Percentiles rank a stretch among this genome's conserved stretches.
These are phyloP conservation scores for Prionace glauca DNA, from an alignment of 2,797 vertebrate species.

Conservation along the genomic window DNA sequence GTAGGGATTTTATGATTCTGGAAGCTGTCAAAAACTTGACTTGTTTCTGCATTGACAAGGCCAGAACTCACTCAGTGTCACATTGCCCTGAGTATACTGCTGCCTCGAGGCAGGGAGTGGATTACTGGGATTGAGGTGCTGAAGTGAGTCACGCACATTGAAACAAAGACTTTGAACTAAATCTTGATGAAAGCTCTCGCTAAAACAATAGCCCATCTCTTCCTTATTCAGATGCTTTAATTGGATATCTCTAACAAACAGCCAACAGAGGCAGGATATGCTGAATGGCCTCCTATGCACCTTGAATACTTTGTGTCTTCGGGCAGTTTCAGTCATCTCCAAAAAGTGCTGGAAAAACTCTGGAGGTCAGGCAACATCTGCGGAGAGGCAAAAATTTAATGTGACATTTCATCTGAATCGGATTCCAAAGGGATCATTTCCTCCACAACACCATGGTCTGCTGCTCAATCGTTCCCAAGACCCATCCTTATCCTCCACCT, in stretches of 20 bases:
- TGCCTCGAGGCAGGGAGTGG: neutral
- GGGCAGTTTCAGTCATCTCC: no score
- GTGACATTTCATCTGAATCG: neutral
- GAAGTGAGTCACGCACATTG: neutral
- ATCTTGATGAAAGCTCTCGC: neutral
- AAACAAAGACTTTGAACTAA: neutral
- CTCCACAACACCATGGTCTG: no score
- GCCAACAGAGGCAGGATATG: neutral
- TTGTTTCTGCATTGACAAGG: neutral
- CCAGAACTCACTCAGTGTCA: neutral
- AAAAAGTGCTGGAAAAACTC: neutral
- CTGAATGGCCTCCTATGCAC: neutral
- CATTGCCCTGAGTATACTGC: neutral
- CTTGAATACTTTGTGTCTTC: neutral
- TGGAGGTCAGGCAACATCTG: no score
- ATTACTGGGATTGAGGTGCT: neutral
- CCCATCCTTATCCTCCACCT: no score
- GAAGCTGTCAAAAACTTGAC: no score
- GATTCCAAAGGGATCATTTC: neutral
- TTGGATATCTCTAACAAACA: neutral
- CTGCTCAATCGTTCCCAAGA: no score
- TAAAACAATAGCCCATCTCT: neutral
- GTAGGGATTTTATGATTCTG: no score
- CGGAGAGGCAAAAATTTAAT: neutral
- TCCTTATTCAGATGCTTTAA: neutral